Conservation (phyloP, 2,888 invertebrate genomes). For the Azorinus chamasolen region DNA sequence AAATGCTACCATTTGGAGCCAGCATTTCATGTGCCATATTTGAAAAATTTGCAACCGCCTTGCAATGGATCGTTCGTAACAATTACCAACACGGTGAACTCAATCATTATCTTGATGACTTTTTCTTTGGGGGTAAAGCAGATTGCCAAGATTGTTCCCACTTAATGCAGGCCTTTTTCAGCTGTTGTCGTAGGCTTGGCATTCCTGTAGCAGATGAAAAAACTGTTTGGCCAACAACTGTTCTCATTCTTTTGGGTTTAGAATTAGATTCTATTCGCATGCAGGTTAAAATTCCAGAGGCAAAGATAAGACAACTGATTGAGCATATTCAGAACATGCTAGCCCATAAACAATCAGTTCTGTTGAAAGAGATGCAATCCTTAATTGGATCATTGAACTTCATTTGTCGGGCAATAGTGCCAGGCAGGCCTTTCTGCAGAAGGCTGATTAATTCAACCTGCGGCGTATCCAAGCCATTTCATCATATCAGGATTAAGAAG, state of each 20-base stretch:
- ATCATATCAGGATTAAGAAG: too few relatives aligned
- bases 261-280: constrained; percentile 17
- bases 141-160: constrained; percentile 2
- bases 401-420: too few relatives aligned
- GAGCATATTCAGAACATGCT: not conserved
- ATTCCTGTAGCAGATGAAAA: too few relatives aligned
- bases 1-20: constrained; percentile 29
- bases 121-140: constrained; percentile 17
- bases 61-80: constrained; percentile 11
- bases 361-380: constrained; percentile 5
- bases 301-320: not conserved
- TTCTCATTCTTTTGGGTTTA: too few relatives aligned
- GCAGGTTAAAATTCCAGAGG: constrained; percentile 11
- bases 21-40: constrained; percentile 32
- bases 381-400: too few relatives aligned
- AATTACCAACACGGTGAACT: not conserved
- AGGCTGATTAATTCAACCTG: too few relatives aligned
- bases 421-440: too few relatives aligned
- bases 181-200: constrained; percentile 1
- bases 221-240: constrained; percentile 22
- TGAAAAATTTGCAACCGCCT: too few relatives aligned
- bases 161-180: constrained; percentile 11
- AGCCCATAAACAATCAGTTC: not conserved
- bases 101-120: constrained; percentile 40
- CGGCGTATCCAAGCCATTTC: too few relatives aligned